Evolutionary conservation across 1,140 invertebrate genomes (phyloP).

Genomic region (Magallana gigas): DNA sequence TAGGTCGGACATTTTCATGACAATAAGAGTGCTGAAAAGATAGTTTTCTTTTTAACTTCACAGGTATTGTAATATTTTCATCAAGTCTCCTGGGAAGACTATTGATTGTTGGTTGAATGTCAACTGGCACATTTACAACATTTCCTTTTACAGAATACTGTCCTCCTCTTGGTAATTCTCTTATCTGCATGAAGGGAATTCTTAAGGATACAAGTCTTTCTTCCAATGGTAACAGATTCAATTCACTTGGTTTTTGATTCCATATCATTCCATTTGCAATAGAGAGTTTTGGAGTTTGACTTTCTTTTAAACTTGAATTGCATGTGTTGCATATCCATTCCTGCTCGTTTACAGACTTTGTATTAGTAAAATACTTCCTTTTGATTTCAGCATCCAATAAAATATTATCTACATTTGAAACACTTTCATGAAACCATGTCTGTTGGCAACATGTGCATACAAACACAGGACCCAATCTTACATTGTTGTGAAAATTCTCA

Average conservation of each 20-base stretch:
- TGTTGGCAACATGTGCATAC: slow-evolving; percentile 45
- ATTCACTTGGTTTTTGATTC: slow-evolving; percentile 24
- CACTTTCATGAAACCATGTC: slow-evolving; percentile 32
- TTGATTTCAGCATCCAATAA: neutral
- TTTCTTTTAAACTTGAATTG: slow-evolving; percentile 9
- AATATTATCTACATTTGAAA: neutral
- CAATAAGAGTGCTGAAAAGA: slow-evolving; percentile 43
- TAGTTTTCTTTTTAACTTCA: slow-evolving; percentile 53
- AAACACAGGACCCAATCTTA: slow-evolving; percentile 36
- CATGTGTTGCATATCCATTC: slow-evolving; percentile 49
- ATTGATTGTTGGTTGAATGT: slow-evolving; percentile 49
- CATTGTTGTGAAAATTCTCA: slow-evolving; percentile 40
- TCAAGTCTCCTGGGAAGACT: slow-evolving; percentile 49
- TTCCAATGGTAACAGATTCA: slow-evolving; percentile 45
- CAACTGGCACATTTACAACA: slow-evolving; percentile 45
- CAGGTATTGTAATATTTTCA: slow-evolving; percentile 50
- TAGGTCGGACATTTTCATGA: slow-evolving; percentile 55
- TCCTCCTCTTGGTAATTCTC: slow-evolving; percentile 35
- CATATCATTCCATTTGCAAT: slow-evolving; percentile 39
- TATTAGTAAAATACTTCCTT: neutral
- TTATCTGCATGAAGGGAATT: slow-evolving; percentile 45
- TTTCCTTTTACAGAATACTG: slow-evolving; percentile 43
- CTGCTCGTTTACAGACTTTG: slow-evolving; percentile 35
- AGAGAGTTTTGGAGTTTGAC: slow-evolving; percentile 40
- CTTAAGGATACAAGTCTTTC: slow-evolving; percentile 43